Percentiles rank a stretch among this genome's conserved stretches.
Evolutionary conservation across 1,140 invertebrate genomes (phyloP).

Genomic region (Diorhabda carinulata): DNA sequence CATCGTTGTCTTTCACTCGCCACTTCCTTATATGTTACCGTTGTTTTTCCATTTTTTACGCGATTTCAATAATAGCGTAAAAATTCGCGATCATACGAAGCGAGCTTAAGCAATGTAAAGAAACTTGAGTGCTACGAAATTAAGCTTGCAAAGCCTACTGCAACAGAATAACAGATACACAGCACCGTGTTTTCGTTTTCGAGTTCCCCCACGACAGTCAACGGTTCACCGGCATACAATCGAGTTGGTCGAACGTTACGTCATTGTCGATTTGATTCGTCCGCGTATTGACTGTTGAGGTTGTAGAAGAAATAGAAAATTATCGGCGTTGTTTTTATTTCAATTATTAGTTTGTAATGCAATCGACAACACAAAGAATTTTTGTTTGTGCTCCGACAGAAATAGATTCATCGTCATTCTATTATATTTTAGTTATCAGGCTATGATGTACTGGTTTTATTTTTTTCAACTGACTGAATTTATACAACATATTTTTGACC

Average conservation of each 20-base stretch:
- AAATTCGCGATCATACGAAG: not conserved
- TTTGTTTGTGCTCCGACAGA: not conserved
- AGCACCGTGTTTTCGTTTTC: slow-evolving; percentile 1
- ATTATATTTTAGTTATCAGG: not conserved
- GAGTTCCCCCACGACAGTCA: not conserved
- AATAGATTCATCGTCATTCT: not conserved
- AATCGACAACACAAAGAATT: not conserved
- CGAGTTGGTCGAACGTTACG: not conserved
- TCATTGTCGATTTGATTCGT: slow-evolving; percentile 2
- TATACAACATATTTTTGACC: too few relatives aligned
- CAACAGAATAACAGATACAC: not conserved
- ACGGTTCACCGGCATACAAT: not conserved
- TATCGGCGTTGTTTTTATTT: not conserved
- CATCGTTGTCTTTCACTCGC: slow-evolving; percentile 2
- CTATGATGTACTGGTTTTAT: too few relatives aligned
- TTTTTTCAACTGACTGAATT: too few relatives aligned
- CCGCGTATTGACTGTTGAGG: not conserved
- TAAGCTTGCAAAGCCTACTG: not conserved
- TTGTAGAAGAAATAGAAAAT: not conserved
- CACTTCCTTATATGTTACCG: not conserved
- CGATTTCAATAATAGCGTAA: not conserved
- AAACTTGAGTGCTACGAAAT: not conserved
- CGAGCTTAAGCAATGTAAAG: not conserved
- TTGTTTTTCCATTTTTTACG: not conserved
- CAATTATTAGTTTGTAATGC: not conserved